Percentiles rank a stretch among this genome's conserved stretches.
These are phyloP conservation scores for Epinephelus awoara DNA, from an alignment of 2,797 vertebrate genomes.

Conservation along the genomic window DNA sequence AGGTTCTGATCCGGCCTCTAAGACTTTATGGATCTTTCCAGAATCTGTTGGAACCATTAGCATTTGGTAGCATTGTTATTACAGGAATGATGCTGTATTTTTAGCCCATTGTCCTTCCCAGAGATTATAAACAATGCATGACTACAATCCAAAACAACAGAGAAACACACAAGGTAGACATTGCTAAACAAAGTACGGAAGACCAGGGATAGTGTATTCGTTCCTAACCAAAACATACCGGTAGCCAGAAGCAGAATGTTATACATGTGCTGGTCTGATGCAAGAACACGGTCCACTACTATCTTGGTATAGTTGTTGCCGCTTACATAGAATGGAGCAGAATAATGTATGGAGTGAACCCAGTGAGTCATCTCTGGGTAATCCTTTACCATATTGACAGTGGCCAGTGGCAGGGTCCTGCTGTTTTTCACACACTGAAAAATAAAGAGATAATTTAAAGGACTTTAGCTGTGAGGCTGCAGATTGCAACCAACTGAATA, in stretches of 20 bases:
- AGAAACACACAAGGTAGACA: not conserved
- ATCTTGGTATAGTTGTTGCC: conserved; percentile 85
- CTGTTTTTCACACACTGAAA: conserved; percentile 84
- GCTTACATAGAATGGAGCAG: conserved; percentile 81
- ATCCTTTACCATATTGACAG: conserved; percentile 77
- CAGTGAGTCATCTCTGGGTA: conserved; percentile 85
- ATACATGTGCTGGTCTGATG: conserved; percentile 62
- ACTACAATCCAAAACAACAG: not conserved
- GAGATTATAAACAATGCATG: conserved; percentile 1
- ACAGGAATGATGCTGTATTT: conserved; percentile 18
- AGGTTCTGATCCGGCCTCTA: conserved; percentile 77
- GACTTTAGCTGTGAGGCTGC: too few relatives aligned
- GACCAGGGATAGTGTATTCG: not conserved
- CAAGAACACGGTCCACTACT: conserved; percentile 79
- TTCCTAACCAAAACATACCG: conserved; percentile 68
- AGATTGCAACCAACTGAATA: too few relatives aligned
- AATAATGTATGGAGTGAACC: conserved; percentile 75
- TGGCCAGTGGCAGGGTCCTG: conserved; percentile 61
- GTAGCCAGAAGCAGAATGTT: conserved; percentile 85
- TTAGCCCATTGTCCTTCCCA: conserved; percentile 41
- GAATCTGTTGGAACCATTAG: conserved; percentile 66
- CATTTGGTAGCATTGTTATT: not conserved
- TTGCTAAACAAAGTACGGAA: not conserved
- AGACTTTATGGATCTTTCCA: conserved; percentile 85
- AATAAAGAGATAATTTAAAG: not conserved